A percentile compares a stretch with the other conserved stretches of the same genome.
These are phyloP conservation scores for Dermatophagoides farinae DNA, from an alignment of 1,140 invertebrate species.

Conservation along the genomic window DNA sequence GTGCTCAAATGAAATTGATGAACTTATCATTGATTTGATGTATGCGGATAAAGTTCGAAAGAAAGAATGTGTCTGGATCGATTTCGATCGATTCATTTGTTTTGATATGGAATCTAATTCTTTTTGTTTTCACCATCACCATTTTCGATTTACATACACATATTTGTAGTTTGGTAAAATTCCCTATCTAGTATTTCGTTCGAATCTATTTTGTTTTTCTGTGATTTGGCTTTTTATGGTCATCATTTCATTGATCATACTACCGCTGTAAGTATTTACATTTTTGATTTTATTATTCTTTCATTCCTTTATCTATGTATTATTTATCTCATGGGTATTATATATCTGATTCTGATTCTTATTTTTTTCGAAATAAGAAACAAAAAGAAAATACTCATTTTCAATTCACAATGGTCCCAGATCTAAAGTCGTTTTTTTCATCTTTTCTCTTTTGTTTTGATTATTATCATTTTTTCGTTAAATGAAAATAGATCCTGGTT, in stretches of 20 bases:
- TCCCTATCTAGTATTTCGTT: slow-evolving; percentile 45
- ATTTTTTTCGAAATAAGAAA: too few relatives aligned
- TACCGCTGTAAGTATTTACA: slow-evolving; percentile 40
- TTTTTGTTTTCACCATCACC: neutral
- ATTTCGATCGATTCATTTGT: neutral
- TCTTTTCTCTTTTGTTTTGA: neutral
- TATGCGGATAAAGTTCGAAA: too few relatives aligned
- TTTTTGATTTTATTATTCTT: slow-evolving; percentile 19
- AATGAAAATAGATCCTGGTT: neutral
- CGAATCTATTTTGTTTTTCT: slow-evolving; percentile 74
- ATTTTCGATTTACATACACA: slow-evolving; percentile 1
- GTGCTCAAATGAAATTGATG: neutral
- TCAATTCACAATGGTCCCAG: too few relatives aligned
- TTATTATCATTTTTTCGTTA: neutral
- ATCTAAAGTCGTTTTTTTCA: neutral
- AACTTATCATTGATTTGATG: neutral
- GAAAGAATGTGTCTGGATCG: too few relatives aligned
- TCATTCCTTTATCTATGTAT: neutral
- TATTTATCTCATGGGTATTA: too few relatives aligned
- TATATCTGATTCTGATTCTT: too few relatives aligned
- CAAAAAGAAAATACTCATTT: too few relatives aligned
- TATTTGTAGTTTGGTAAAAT: slow-evolving; percentile 50
- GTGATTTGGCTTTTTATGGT: slow-evolving; percentile 75
- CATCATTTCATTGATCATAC: slow-evolving; percentile 49
- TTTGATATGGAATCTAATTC: too few relatives aligned